Evolutionary conservation across 2,888 invertebrate species (phyloP).

Genomic region (Branchellion lobata): DNA sequence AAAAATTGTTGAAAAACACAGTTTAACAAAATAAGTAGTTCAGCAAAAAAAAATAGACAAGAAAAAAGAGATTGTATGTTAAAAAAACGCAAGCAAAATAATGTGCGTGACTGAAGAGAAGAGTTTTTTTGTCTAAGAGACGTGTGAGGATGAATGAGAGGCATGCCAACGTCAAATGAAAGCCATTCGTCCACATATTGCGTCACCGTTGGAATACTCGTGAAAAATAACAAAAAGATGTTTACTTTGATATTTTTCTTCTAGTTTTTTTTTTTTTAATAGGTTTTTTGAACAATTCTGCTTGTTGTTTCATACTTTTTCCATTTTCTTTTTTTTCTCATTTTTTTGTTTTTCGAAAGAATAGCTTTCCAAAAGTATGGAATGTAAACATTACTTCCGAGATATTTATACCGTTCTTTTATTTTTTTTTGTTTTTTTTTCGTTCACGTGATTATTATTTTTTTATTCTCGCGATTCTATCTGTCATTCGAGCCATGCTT

Average conservation of each 20-base stretch:
- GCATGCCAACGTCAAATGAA: slow-evolving; percentile 17
- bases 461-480: background rate
- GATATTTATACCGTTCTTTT: too few species aligned
- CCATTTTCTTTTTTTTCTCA: background rate
- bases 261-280: background rate
- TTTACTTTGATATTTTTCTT: background rate
- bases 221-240: background rate
- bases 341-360: background rate
- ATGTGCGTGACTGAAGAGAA: background rate
- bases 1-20: background rate
- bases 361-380: too few species aligned
- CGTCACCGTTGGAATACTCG: slow-evolving; percentile 12
- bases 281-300: background rate
- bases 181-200: slow-evolving; percentile 2
- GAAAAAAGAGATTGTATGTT: too few species aligned
- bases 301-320: background rate
- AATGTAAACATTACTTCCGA: too few species aligned
- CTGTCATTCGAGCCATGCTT: background rate
- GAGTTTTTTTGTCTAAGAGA: background rate
- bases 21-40: background rate
- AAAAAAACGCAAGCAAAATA: too few species aligned
- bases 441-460: background rate
- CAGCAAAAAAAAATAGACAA: too few species aligned
- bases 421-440: background rate
- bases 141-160: slow-evolving; percentile 13